Evolutionary conservation across 2,797 vertebrate genomes (phyloP), one percentile per base, ranked within the genome.

Genomic region (Peromyscus eremicus): DNA sequence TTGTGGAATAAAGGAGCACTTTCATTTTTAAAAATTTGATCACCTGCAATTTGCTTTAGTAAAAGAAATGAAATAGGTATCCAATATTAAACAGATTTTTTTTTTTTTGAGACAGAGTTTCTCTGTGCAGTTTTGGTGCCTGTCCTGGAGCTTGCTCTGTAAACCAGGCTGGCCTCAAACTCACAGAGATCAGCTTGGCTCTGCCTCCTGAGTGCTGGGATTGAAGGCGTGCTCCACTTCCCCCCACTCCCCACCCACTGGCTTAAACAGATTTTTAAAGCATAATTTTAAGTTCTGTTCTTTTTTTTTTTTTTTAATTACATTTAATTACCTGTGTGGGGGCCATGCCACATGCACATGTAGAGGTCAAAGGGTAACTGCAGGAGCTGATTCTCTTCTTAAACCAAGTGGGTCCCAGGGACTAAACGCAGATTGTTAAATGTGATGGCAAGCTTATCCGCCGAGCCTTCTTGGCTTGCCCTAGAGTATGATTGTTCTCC

Each of bases 11-110:
- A 94, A 66, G 43, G 75, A 80, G 8, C n/a, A 19, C 52, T 84
- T 94, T 92, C 5, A 64, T 95, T 52, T 87, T 34, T 92, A 87
- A 81, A 90, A 60, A 60, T 43, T 60, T 76, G 55, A 23, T 34
- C 21, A 89, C 76, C 29, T 76, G 55, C 17, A 64, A 27, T 77
- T 76, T 77, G 25, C 85, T 91, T 94, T 43, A 77, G 27, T 71
- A 49, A 79, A 95, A 96, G 66, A 96, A 91, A 94, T 84, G 7
- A 86, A 60, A 49, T 46, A 87, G 70, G 90, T 64, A 84, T 71
- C 62, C 32, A 92, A 9, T 70, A 89, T 85, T 92, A 86, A 52
- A 62, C 37, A 52, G 49, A 52, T 52, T 52, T 52, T 52, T 13
- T 49, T 49, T 49, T 52, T 52, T 12, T 52, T 52, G 11, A 52